A percentile compares a stretch with the other conserved stretches of the same genome.
Evolutionary conservation across 2,797 vertebrate species (phyloP).

Genomic region (Trichosurus vulpecula): DNA sequence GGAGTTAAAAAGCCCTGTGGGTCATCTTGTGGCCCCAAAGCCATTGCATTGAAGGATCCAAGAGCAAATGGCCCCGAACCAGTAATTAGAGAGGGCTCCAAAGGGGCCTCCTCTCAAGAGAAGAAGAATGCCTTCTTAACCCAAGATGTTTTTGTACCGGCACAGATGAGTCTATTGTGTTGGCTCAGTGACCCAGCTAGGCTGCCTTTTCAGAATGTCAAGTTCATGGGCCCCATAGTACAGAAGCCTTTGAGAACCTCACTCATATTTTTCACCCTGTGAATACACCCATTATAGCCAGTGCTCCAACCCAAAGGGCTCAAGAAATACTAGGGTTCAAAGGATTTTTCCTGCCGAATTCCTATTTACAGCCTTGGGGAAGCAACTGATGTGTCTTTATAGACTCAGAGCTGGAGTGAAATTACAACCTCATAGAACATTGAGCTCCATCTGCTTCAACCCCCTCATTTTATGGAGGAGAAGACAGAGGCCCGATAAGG

Average conservation of each 20-base stretch:
- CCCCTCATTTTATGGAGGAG: background rate
- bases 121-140: slow-evolving; percentile 2
- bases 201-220: slow-evolving; percentile 73
- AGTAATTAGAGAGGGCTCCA: slow-evolving; percentile 67
- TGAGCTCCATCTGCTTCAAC: background rate
- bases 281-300: slow-evolving; percentile 76
- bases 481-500: background rate
- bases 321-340: slow-evolving; percentile 72
- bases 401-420: background rate
- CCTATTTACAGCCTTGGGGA: slow-evolving; percentile 80
- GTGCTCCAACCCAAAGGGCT: slow-evolving; percentile 36
- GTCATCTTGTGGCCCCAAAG: slow-evolving; percentile 44
- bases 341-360: slow-evolving; percentile 74
- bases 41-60: slow-evolving; percentile 63
- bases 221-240: slow-evolving; percentile 50
- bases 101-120: slow-evolving; percentile 69
- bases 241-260: slow-evolving; percentile 65
- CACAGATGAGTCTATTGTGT: slow-evolving; percentile 73
- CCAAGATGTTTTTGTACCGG: slow-evolving; percentile 69
- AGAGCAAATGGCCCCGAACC: slow-evolving; percentile 52
- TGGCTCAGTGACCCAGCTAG: slow-evolving; percentile 75
- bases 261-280: slow-evolving; percentile 54
- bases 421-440: background rate
- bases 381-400: slow-evolving; percentile 79
- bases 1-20: slow-evolving; percentile 43